A percentile compares a stretch with the other conserved stretches of the same genome.
Conservation (phyloP, 2,113 vertebrate genomes). For the Pituophis catenifer region DNA sequence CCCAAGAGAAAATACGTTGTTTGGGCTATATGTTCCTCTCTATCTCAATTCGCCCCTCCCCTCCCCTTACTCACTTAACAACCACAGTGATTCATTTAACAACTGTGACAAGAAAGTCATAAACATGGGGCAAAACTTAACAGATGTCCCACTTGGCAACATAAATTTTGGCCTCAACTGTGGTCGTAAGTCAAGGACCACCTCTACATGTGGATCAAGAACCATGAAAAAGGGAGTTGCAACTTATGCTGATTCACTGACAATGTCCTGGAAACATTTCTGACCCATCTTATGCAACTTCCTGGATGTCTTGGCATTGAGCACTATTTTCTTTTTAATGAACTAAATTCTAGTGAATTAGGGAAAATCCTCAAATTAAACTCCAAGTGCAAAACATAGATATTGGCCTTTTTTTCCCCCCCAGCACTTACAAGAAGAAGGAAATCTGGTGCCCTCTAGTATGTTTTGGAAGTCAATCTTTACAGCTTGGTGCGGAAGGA, state of each 20-base stretch:
- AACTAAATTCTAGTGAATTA: background rate
- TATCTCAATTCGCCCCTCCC: too few relatives aligned
- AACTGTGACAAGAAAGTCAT: too few relatives aligned
- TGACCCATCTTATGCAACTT: background rate
- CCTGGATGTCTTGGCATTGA: background rate
- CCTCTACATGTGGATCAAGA: background rate
- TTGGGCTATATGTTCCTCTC: too few relatives aligned
- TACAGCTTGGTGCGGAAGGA: background rate
- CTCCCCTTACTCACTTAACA: too few relatives aligned
- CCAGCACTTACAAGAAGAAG: background rate
- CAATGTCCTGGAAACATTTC: background rate
- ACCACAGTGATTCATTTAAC: too few relatives aligned
- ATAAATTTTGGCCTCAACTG: too few relatives aligned
- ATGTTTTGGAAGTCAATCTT: background rate
- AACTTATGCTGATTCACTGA: background rate
- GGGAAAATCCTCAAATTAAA: background rate
- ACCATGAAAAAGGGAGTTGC: background rate
- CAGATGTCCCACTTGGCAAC: too few relatives aligned
- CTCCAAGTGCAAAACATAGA: background rate
- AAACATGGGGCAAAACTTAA: too few relatives aligned
- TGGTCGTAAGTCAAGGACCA: too few relatives aligned
- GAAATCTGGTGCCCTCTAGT: background rate
- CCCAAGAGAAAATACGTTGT: too few relatives aligned
- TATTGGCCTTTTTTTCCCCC: background rate
- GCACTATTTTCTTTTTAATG: background rate